Conservation (phyloP, 2,797 vertebrate species). For the Orestias chungarensis region DNA sequence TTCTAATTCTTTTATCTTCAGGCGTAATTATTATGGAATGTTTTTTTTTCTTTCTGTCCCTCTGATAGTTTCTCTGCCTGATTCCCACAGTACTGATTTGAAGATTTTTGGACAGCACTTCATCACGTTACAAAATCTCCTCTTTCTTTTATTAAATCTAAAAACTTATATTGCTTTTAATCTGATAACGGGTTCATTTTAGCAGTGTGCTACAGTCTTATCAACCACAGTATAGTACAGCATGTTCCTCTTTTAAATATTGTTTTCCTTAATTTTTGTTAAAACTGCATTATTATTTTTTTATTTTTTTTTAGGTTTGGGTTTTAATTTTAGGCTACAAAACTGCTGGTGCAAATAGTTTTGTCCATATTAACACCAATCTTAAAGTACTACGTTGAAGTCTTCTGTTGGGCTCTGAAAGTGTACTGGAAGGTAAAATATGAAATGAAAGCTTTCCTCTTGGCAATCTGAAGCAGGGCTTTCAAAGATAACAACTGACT, state of each 20-base stretch:
- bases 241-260: neutral
- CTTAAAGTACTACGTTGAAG: neutral
- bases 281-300: neutral
- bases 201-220: rapidly evolving
- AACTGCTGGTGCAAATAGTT: neutral
- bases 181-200: neutral
- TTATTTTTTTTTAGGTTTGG: neutral
- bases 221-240: neutral
- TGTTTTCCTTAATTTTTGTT: neutral
- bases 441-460: neutral
- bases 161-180: too few relatives aligned
- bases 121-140: neutral
- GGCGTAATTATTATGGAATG: neutral
- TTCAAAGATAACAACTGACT: neutral
- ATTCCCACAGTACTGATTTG: neutral
- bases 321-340: neutral
- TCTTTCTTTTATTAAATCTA: neutral
- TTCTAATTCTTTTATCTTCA: neutral
- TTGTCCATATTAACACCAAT: neutral
- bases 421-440: neutral
- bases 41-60: neutral
- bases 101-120: neutral
- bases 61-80: neutral
- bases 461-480: neutral
- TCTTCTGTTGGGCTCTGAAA: neutral